Percentiles rank a stretch among this genome's conserved stretches.
Evolutionary conservation across 2,113 vertebrate genomes (phyloP).

Genomic region (Bungarus multicinctus): DNA sequence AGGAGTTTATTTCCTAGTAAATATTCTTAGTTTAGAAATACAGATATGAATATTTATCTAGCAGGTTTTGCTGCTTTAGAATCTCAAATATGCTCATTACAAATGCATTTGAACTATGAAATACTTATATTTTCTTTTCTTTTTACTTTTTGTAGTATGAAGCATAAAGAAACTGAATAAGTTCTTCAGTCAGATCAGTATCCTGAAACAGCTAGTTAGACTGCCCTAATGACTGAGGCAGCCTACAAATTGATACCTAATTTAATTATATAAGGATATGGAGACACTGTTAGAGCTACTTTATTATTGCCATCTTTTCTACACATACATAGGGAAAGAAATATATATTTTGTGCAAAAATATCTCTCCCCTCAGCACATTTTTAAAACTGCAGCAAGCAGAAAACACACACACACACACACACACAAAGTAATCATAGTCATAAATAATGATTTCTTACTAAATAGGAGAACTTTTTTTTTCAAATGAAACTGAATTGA

Average conservation of each 20-base stretch:
- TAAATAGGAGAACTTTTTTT: neutral
- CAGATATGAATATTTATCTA: slow-evolving; percentile 56
- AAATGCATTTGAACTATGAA: slow-evolving; percentile 47
- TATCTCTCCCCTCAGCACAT: neutral
- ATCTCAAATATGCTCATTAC: slow-evolving; percentile 44
- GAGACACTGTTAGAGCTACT: neutral
- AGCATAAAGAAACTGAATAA: slow-evolving; percentile 63
- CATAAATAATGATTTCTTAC: slow-evolving; percentile 8
- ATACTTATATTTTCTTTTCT: slow-evolving; percentile 52
- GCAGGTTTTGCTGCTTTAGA: slow-evolving; percentile 66
- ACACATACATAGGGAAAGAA: no score
- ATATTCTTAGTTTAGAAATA: neutral
- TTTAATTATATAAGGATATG: neutral
- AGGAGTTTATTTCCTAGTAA: slow-evolving; percentile 42
- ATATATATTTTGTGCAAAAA: neutral
- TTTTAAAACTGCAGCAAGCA: neutral
- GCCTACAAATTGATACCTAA: neutral
- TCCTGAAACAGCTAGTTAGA: neutral
- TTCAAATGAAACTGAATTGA: neutral
- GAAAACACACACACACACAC: no score
- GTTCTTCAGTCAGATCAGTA: slow-evolving; percentile 39
- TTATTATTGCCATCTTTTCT: neutral
- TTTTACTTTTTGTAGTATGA: slow-evolving; percentile 66
- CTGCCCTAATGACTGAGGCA: neutral
- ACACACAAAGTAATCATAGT: neutral